Base-by-base conservation (phyloP, 2,888 invertebrate genomes). In the Drosophila paracracens region DNA sequence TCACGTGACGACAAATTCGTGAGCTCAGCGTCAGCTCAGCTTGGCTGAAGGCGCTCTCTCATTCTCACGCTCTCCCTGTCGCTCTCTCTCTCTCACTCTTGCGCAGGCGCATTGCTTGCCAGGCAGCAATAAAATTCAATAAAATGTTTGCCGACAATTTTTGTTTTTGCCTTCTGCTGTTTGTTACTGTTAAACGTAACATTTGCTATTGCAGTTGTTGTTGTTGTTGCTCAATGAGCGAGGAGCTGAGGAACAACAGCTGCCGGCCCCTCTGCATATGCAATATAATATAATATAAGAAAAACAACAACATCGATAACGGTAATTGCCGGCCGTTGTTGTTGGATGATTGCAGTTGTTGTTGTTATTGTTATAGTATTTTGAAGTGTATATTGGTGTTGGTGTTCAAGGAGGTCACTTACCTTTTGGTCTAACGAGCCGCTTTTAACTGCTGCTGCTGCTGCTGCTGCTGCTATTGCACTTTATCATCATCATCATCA, bases 131-230 rank as follows among this genome's bases (percentile, higher is more conserved):
- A 76, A 83, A 77, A 74, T 71, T 71, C 80, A 83, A 67, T 75
- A 76, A 82, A 74, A 72, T 76, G 89, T 84, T 88, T 84, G 83
- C 89, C 81, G 64, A 78, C 86, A 82, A 65, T 75, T 74, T 69
- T 67, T 71, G 72, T 51, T 70, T 53, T 46, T 64, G 57, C 58
- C 60, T 61, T 58, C 61, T 75, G 51, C 46, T 69, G 21, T 54
- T 68, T 72, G 71, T 48, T 53, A 48, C 53, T 65, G 43, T 46
- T 61, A 43, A 29, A 29, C 29, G 63, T 52, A 36, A 25, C 7
- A 46, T n/a, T 48, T 38, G 33, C 11, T 59, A 33, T 43, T 54
- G 31, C 27, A 62, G 57, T 33, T 56, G 33, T 38, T 52, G 52
- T 56, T 36, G 36, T 11, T 36, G 25, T 21, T 74, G 69, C 50